Evolutionary conservation across 2,113 vertebrate species (phyloP).

Genomic region (Morone saxatilis): DNA sequence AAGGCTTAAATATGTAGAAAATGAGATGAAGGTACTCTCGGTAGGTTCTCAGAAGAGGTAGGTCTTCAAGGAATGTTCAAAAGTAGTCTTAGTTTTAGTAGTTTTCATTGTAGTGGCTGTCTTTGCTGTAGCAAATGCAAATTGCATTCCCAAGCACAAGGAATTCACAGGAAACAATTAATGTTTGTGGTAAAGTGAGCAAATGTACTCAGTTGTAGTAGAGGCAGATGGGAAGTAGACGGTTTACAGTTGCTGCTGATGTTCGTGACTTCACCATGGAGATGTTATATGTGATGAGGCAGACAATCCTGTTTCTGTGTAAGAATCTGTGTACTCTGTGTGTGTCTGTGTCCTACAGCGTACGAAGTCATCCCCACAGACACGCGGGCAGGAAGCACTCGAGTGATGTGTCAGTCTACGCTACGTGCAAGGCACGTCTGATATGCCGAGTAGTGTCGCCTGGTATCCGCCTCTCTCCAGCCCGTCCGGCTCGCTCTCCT

Average conservation of each 20-base stretch:
- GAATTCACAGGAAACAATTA: neutral
- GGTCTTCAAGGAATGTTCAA: neutral
- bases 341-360: neutral
- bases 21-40: neutral
- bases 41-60: neutral
- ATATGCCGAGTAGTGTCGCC: too few species aligned
- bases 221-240: neutral
- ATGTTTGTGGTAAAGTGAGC: neutral
- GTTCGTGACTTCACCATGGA: conserved; percentile 28
- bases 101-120: neutral
- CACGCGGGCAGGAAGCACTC: too few species aligned
- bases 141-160: neutral
- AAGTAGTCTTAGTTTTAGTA: neutral
- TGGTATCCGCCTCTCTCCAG: too few species aligned
- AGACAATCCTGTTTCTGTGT: conserved; percentile 19
- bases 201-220: neutral
- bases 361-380: too few species aligned
- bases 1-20: neutral
- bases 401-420: too few species aligned
- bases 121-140: neutral
- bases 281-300: conserved; percentile 25
- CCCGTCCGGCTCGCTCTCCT: too few species aligned
- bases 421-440: too few species aligned
- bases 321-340: neutral
- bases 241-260: conserved; percentile 7